Evolutionary conservation across 2,888 invertebrate species (phyloP).

Genomic region (Trichogramma dendrolimi): DNA sequence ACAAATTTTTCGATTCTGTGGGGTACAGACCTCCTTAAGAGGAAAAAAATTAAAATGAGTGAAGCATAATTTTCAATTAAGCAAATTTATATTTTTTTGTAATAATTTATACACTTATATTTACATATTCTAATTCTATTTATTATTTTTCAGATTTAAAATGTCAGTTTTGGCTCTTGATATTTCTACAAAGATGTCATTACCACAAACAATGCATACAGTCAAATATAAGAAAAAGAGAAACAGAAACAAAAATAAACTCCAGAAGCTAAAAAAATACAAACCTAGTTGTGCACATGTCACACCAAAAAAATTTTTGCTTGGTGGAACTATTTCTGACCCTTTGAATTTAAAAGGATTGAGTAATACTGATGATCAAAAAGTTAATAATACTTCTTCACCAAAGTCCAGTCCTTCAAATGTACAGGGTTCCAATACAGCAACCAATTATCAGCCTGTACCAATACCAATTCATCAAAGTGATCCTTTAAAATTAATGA

Average conservation of each 20-base stretch:
- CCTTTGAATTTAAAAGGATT: slow-evolving; percentile 90
- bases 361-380: slow-evolving; percentile 73
- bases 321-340: slow-evolving; percentile 93
- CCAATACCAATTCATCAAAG: slow-evolving; percentile 90
- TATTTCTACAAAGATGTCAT: too few relatives aligned
- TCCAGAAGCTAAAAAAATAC: too few relatives aligned
- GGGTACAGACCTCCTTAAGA: too few relatives aligned
- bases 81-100: background rate
- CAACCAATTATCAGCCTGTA: slow-evolving; percentile 59
- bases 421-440: too few relatives aligned
- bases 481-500: slow-evolving; percentile 80
- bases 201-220: too few relatives aligned
- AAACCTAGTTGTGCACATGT: slow-evolving; percentile 58
- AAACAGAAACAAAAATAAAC: too few relatives aligned
- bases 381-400: slow-evolving; percentile 83
- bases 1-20: too few relatives aligned
- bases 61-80: too few relatives aligned
- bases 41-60: too few relatives aligned
- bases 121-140: background rate
- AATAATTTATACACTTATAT: background rate
- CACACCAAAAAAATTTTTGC: slow-evolving; percentile 86
- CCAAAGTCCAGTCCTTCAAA: slow-evolving; percentile 79
- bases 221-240: too few relatives aligned
- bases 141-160: slow-evolving; percentile 19
- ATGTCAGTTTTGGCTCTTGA: slow-evolving; percentile 45